Evolutionary conservation across 2,888 invertebrate species (phyloP).

Genomic region (Xestia ashworthii): DNA sequence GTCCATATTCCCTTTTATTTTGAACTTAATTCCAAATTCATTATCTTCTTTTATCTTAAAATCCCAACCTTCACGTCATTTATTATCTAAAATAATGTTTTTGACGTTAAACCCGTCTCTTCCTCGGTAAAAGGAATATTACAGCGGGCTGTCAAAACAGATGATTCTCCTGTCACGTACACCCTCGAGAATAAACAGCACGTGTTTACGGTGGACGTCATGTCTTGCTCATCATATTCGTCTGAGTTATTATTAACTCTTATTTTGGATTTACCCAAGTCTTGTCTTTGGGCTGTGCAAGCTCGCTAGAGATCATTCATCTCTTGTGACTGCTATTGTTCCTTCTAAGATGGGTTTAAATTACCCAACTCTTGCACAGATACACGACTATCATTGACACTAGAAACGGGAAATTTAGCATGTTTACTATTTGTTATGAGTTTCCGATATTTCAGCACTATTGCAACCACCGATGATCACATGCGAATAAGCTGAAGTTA

Average conservation of each 20-base stretch:
- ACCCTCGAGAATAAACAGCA: constrained; percentile 42
- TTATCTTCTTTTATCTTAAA: not conserved
- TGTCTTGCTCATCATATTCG: constrained; percentile 42
- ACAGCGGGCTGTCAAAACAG: constrained; percentile 26
- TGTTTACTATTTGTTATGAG: not conserved
- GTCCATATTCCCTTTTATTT: not conserved
- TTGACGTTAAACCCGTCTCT: constrained; percentile 10
- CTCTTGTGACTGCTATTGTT: not conserved
- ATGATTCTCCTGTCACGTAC: constrained; percentile 40
- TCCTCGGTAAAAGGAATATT: constrained; percentile 5
- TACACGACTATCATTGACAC: not conserved
- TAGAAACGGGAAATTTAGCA: not conserved
- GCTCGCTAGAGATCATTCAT: not conserved
- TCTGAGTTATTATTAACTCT: not conserved
- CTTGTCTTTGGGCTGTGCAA: not conserved
- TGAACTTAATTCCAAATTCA: not conserved
- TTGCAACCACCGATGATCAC: not conserved
- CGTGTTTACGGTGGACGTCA: constrained; percentile 47
- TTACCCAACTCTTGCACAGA: not conserved
- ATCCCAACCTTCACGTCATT: not conserved
- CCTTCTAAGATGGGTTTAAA: not conserved
- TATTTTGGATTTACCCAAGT: not conserved
- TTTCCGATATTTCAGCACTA: not conserved
- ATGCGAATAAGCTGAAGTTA: no score
- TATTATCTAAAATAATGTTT: not conserved